A percentile compares a stretch with the other conserved stretches of the same genome.
phyloP scores from a whole-genome alignment of 2,888 invertebrate genomes.

The Microctonus brassicae region DNA sequence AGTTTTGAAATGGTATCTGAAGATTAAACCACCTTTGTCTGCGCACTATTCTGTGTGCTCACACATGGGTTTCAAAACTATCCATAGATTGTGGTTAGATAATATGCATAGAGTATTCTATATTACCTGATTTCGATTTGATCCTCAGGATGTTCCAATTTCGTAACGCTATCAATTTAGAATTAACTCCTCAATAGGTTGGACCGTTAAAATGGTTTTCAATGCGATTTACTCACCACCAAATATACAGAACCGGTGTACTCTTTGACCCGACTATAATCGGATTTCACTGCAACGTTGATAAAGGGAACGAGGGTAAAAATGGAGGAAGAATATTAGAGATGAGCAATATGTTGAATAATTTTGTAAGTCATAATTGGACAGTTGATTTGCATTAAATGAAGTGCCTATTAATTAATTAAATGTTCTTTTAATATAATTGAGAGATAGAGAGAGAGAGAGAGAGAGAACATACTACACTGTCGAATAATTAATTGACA shows the following conservation, averaged over 20 bases:
- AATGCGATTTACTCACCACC: conserved; percentile 37
- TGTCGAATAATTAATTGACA: neutral
- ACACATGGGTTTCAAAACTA: conserved; percentile 19
- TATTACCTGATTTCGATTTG: conserved; percentile 44
- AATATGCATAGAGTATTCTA: conserved; percentile 37
- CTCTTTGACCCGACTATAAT: conserved; percentile 37
- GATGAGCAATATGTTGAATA: neutral
- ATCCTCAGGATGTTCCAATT: conserved; percentile 45
- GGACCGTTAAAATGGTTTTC: conserved; percentile 44
- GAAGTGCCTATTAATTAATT: neutral
- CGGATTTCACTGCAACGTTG: conserved; percentile 19
- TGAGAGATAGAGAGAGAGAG: no score
- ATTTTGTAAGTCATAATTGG: conserved; percentile 18
- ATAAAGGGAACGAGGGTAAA: neutral
- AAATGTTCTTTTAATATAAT: neutral
- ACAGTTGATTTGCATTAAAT: conserved; percentile 4
- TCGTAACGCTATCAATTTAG: conserved; percentile 42
- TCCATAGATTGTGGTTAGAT: conserved; percentile 37
- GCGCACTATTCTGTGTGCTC: conserved; percentile 22
- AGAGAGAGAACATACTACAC: neutral
- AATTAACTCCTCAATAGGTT: conserved; percentile 38
- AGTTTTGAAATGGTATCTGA: conserved; percentile 30
- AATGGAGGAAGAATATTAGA: neutral
- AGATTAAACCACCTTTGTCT: conserved; percentile 49
- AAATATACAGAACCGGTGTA: conserved; percentile 10